phyloP scores from a whole-genome alignment of 2,113 vertebrate species.

The Notothenia coriiceps region DNA sequence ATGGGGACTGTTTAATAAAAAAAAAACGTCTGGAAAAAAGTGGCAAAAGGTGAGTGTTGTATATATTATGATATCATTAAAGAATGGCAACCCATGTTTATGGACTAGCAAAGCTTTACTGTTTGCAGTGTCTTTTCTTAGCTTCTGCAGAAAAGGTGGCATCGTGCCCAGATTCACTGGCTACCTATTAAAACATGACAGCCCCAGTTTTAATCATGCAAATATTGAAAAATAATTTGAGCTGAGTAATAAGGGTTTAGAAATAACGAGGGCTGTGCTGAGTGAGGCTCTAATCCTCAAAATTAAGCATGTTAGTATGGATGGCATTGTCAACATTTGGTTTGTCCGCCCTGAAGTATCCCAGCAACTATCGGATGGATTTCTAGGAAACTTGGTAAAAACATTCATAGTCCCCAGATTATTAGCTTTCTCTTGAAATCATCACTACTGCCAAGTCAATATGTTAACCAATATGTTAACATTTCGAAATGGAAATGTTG shows the following conservation, averaged over 20 bases:
- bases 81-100: constrained; percentile 15
- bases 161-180: constrained; percentile 17
- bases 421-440: too few relatives aligned
- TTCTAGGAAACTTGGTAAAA: not conserved
- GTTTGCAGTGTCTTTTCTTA: not conserved
- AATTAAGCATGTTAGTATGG: not conserved
- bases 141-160: constrained; percentile 15
- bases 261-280: constrained; percentile 5
- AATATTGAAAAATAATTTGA: constrained; percentile 50
- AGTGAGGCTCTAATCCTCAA: not conserved
- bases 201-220: constrained; percentile 36
- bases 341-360: not conserved
- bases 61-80: constrained; percentile 19
- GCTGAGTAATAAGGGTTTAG: constrained; percentile 33
- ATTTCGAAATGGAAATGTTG: not conserved
- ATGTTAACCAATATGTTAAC: not conserved
- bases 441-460: not conserved
- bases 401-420: not conserved
- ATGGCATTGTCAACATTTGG: not conserved
- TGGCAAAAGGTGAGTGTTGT: not conserved
- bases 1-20: not conserved
- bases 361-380: not conserved
- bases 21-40: not conserved
- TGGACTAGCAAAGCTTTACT: constrained; percentile 10
- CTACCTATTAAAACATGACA: constrained; percentile 35